Percentiles rank a stretch among this genome's conserved stretches.
Evolutionary conservation across 2,113 vertebrate species (phyloP).

Genomic region (Trogon melanurus): DNA sequence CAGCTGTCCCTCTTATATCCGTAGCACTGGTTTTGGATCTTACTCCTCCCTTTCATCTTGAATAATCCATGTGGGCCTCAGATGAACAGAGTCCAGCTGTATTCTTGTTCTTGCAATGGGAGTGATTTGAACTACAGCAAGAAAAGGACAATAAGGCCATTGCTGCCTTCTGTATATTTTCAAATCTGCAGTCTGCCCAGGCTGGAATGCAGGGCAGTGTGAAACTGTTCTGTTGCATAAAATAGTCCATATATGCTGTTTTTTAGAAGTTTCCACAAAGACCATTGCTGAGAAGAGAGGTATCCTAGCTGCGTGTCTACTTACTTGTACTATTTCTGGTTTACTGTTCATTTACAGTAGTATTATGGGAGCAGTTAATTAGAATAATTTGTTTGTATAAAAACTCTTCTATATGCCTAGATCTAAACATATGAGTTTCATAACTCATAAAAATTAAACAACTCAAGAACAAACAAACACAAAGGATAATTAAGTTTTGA

Average conservation of each 20-base stretch:
- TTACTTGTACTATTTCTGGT: not conserved
- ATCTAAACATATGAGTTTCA: not conserved
- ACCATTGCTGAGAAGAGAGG: not conserved
- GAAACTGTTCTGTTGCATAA: not conserved
- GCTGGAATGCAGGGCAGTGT: not conserved
- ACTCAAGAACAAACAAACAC: not conserved
- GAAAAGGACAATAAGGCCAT: not conserved
- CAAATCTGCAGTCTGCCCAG: not conserved
- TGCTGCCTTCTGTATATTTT: not conserved
- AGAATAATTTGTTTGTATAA: slow-evolving; percentile 35
- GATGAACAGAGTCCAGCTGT: not conserved
- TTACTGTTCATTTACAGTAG: not conserved
- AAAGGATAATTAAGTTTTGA: slow-evolving; percentile 14
- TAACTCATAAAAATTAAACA: slow-evolving; percentile 30
- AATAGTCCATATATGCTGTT: not conserved
- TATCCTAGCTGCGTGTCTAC: not conserved
- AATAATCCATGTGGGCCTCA: not conserved
- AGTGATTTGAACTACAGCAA: not conserved
- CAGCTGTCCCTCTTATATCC: not conserved
- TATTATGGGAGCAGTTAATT: slow-evolving; percentile 29
- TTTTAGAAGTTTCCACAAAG: not conserved
- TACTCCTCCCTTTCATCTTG: not conserved
- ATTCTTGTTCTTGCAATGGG: not conserved
- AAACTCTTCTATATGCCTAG: not conserved
- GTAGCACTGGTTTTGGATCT: not conserved